Evolutionary conservation across 2,888 invertebrate genomes (phyloP), one percentile per base, ranked within the genome.

Genomic region (Megastigmus dorsalis): DNA sequence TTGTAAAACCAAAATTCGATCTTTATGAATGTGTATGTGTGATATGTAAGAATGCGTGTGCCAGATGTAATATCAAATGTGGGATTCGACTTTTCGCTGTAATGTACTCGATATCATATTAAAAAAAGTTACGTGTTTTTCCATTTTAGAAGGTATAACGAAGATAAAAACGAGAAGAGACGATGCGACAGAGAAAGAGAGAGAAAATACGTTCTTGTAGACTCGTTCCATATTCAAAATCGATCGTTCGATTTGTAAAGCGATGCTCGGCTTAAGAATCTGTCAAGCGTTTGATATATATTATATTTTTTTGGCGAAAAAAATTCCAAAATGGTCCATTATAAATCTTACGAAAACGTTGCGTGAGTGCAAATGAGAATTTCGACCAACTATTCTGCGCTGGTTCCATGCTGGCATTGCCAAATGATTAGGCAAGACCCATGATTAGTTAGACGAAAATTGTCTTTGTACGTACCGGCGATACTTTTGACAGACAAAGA

Each of bases 71-170:
- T 54, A 52, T 60, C 30, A 52, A 59, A 10, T 54, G 30, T 54
- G 54, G 13, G 38, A 63, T 68, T 71, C 50, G 52, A 67, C 26
- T 45, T 76, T 74, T 74, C 41, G 62, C 70, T 76, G 57, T 76
- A 72, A 68, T 62, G 66, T 76, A 74, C 30, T 74, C 63, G 57
- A 71, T 70, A 76, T 76, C 65, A 45, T 66, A 73, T 60, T 66
- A 59, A n/a, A n/a, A 43, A 52, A 68, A 68, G 13, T 36, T 60
- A 41, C 54, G 57, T 70, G 72, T 76, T 76, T 76, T 74, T 74
- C 60, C 54, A 69, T 57, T 70, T 73, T 76, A 68, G 69, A 52
- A 50, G 30, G 28, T 63, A 75, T 67, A 57, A 75, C 18, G 36
- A 67, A 55, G 20, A 60, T 38, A 60, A 59, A 43, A 52, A 9